A percentile compares a stretch with the other conserved stretches of the same genome.
Evolutionary conservation across 2,888 invertebrate genomes (phyloP).

Genomic region (Cheilosia scutellata): DNA sequence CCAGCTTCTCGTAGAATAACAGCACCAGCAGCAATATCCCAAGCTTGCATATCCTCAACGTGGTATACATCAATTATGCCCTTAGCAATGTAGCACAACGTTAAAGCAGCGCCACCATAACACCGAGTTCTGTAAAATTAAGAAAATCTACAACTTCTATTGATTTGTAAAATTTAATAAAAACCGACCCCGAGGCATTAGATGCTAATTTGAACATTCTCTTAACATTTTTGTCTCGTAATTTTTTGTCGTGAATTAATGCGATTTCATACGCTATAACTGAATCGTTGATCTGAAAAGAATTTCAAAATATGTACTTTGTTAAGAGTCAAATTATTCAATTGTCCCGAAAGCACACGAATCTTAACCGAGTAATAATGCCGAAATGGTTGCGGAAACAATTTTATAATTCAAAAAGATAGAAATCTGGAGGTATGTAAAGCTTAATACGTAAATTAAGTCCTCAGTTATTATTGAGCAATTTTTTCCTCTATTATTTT

Average conservation of each 20-base stretch:
- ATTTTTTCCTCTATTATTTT: too few species aligned
- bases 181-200: slow-evolving; percentile 80
- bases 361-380: too few species aligned
- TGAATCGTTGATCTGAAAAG: slow-evolving; percentile 81
- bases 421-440: too few species aligned
- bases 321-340: neutral
- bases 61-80: slow-evolving; percentile 89
- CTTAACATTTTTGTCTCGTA: slow-evolving; percentile 83
- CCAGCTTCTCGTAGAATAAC: slow-evolving; percentile 91
- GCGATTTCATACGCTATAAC: slow-evolving; percentile 83
- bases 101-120: slow-evolving; percentile 89
- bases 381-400: too few species aligned
- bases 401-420: too few species aligned
- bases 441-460: too few species aligned
- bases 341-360: too few species aligned
- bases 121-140: slow-evolving; percentile 84
- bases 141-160: neutral
- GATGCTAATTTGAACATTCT: slow-evolving; percentile 82
- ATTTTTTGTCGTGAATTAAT: slow-evolving; percentile 79
- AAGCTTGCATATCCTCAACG: slow-evolving; percentile 89
- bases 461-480: too few species aligned
- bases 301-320: neutral
- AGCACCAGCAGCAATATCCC: slow-evolving; percentile 92
- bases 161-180: neutral
- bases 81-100: slow-evolving; percentile 89